A percentile compares a stretch with the other conserved stretches of the same genome.
These are phyloP conservation scores for Saiga tatarica DNA, from an alignment of 2,113 vertebrate genomes.

Conservation along the genomic window DNA sequence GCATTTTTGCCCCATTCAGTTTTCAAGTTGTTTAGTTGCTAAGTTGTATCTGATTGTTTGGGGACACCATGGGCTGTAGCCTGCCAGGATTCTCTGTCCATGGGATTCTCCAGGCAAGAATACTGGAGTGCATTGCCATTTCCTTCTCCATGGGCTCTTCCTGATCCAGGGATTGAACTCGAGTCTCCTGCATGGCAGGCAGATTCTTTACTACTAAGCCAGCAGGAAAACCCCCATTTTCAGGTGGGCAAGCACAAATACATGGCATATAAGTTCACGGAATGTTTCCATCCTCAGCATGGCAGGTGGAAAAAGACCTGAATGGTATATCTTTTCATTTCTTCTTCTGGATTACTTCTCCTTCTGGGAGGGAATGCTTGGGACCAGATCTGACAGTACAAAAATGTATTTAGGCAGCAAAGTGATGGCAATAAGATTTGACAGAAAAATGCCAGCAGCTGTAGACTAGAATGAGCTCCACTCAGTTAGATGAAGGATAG, in stretches of 20 bases:
- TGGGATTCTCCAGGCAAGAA: not conserved
- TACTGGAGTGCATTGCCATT: not conserved
- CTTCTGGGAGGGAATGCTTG: not conserved
- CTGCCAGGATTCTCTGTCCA: not conserved
- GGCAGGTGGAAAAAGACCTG: not conserved
- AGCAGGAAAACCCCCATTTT: not conserved
- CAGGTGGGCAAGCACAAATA: not conserved
- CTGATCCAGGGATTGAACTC: not conserved
- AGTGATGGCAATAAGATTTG: not conserved
- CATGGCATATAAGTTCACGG: rapidly evolving
- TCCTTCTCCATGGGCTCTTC: not conserved
- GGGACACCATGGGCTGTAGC: not conserved
- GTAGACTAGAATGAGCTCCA: not conserved
- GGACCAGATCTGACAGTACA: not conserved
- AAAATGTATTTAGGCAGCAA: not conserved
- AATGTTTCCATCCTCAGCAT: not conserved
- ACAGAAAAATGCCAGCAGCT: not conserved
- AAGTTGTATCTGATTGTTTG: not conserved
- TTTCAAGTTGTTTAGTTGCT: not conserved
- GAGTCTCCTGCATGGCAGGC: not conserved
- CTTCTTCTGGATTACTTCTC: not conserved
- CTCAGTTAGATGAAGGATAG: not conserved
- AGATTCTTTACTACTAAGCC: not conserved
- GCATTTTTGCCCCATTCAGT: not conserved
- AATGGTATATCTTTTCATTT: not conserved